Conservation (phyloP, 1,140 invertebrate species). For the Drosophila ohnishii region DNA sequence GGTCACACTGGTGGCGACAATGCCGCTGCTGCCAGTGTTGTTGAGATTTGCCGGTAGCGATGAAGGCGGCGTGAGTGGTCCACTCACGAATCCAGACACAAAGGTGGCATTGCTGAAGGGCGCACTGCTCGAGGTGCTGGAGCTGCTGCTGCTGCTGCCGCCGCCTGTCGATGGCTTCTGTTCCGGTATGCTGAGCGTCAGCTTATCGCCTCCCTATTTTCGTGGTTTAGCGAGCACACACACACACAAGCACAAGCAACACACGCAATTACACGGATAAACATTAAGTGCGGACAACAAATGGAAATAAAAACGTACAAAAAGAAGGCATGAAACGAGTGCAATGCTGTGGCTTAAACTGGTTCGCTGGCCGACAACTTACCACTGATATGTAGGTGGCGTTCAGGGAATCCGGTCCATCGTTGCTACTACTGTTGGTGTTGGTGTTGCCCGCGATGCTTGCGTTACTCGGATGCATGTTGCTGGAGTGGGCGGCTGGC, state of each 20-base stretch:
- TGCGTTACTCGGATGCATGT: slow-evolving; percentile 58
- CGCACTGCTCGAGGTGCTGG: slow-evolving; percentile 49
- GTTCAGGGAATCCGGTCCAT: slow-evolving; percentile 84
- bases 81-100: slow-evolving; percentile 59
- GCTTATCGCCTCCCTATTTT: slow-evolving; percentile 88
- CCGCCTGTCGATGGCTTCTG: slow-evolving; percentile 67
- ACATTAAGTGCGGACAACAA: slow-evolving; percentile 68
- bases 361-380: slow-evolving; percentile 83
- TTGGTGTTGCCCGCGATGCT: slow-evolving; percentile 38
- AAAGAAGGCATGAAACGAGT: slow-evolving; percentile 77
- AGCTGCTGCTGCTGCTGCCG: slow-evolving; percentile 43
- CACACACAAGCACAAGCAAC: slow-evolving; percentile 68
- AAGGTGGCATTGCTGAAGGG: slow-evolving; percentile 72
- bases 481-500: slow-evolving; percentile 79
- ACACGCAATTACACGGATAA: slow-evolving; percentile 54
- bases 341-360: slow-evolving; percentile 67
- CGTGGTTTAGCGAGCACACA: slow-evolving; percentile 62
- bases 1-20: slow-evolving; percentile 57
- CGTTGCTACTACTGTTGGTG: slow-evolving; percentile 43
- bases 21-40: slow-evolving; percentile 42
- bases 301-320: slow-evolving; percentile 73
- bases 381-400: slow-evolving; percentile 90
- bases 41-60: slow-evolving; percentile 62
- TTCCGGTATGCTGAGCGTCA: slow-evolving; percentile 87
- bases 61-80: slow-evolving; percentile 65